A percentile compares a stretch with the other conserved stretches of the same genome.
phyloP scores from a whole-genome alignment of 2,797 vertebrate genomes.

The Orestias chungarensis region DNA sequence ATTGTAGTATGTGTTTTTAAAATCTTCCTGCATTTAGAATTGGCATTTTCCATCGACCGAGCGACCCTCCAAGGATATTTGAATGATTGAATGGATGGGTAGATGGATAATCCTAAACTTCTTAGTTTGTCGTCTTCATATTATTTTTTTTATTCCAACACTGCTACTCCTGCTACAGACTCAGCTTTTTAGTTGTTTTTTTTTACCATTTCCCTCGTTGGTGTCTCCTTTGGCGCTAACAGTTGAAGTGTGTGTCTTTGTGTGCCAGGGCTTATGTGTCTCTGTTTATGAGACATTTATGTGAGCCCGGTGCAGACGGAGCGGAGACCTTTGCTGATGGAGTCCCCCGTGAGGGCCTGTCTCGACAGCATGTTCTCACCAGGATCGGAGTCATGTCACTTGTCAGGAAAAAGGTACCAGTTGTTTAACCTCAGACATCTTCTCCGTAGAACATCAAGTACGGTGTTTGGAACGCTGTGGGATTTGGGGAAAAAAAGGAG shows the following conservation, averaged over 20 bases:
- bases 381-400: slow-evolving; percentile 99
- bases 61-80: too few relatives aligned
- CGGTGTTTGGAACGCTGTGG: slow-evolving; percentile 18
- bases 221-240: background rate
- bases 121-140: background rate
- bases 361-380: slow-evolving; percentile 96
- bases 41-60: background rate
- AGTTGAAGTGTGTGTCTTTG: slow-evolving; percentile 2
- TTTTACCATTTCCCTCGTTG: background rate
- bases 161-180: background rate
- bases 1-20: background rate
- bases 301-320: slow-evolving; percentile 94
- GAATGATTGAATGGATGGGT: too few relatives aligned
- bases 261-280: slow-evolving; percentile 92
- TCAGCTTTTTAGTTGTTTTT: too few relatives aligned
- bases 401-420: slow-evolving; percentile 95
- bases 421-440: slow-evolving; percentile 20
- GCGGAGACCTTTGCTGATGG: slow-evolving; percentile 97
- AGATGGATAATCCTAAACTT: background rate
- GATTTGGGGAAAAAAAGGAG: slow-evolving; percentile 56
- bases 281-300: slow-evolving; percentile 97
- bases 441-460: slow-evolving; percentile 14
- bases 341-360: slow-evolving; percentile 94
- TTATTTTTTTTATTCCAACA: background rate
- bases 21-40: background rate